phyloP scores from a whole-genome alignment of 2,888 invertebrate genomes.

The Ferdinandea cuprea region DNA sequence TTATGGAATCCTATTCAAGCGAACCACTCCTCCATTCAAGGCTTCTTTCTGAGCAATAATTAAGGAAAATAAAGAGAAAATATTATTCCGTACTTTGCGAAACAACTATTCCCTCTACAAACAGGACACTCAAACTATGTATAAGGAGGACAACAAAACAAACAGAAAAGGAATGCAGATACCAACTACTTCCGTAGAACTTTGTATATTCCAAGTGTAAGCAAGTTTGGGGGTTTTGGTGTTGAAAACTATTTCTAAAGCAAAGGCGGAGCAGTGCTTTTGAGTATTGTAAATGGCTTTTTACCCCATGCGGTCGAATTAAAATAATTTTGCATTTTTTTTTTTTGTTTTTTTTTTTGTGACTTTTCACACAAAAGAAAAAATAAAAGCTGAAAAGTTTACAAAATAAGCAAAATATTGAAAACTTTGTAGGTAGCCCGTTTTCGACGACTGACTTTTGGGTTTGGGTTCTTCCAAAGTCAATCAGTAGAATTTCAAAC shows the following conservation, averaged over 20 bases:
- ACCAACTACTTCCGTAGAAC: not conserved
- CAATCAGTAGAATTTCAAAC: not conserved
- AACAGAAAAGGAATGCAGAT: slow-evolving; percentile 1
- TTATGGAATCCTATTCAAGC: slow-evolving; percentile 43
- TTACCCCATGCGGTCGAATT: too few species aligned
- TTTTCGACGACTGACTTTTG: not conserved
- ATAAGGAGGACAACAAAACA: slow-evolving; percentile 10
- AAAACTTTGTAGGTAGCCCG: not conserved
- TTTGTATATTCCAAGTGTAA: slow-evolving; percentile 27
- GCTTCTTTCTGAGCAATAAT: slow-evolving; percentile 3
- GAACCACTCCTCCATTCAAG: not conserved
- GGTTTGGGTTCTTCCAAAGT: not conserved
- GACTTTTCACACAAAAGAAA: too few species aligned
- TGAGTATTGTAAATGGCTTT: slow-evolving; percentile 9
- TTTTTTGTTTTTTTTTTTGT: too few species aligned
- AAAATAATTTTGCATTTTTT: too few species aligned
- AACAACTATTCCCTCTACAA: slow-evolving; percentile 16
- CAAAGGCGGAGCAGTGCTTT: not conserved
- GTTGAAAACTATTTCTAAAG: slow-evolving; percentile 14
- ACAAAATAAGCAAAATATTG: too few species aligned
- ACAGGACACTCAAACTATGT: slow-evolving; percentile 20
- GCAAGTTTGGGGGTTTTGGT: slow-evolving; percentile 30
- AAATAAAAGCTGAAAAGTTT: too few species aligned
- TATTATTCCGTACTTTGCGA: not conserved
- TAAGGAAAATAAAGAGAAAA: slow-evolving; percentile 14